These are phyloP conservation scores for Mastomys natalensis DNA, from an alignment of 2,113 vertebrate species.

Conservation along the genomic window DNA sequence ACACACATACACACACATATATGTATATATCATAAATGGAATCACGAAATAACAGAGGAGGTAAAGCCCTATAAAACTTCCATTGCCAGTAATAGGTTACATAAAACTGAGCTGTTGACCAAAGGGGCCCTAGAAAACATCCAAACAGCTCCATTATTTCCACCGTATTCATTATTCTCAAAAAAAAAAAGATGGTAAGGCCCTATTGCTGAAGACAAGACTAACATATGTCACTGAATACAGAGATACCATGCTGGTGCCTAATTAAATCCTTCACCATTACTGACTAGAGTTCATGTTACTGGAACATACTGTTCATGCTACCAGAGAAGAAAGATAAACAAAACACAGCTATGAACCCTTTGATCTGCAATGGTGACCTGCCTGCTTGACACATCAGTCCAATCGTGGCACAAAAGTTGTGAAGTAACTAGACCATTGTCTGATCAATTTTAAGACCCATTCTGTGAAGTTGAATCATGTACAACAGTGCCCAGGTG, in stretches of 20 bases:
- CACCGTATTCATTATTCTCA: not conserved
- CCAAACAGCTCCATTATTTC: not conserved
- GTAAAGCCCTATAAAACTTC: not conserved
- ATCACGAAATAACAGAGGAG: not conserved
- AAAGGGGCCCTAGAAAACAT: not conserved
- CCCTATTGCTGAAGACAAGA: not conserved
- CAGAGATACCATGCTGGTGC: not conserved
- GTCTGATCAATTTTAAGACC: not conserved
- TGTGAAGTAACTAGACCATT: not conserved
- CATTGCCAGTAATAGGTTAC: not conserved
- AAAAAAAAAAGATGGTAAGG: too few relatives aligned
- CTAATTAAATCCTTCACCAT: not conserved
- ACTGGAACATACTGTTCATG: not conserved
- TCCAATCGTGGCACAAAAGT: not conserved
- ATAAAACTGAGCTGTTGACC: not conserved
- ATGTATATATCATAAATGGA: not conserved
- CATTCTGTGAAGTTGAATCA: not conserved
- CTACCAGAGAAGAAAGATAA: not conserved
- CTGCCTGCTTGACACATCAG: not conserved
- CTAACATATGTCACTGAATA: not conserved
- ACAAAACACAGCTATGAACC: not conserved
- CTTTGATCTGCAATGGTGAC: not conserved
- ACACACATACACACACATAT: too few relatives aligned
- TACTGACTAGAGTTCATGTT: not conserved
- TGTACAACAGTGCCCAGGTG: not conserved